These are phyloP conservation scores for Pygoscelis adeliae DNA, from an alignment of 2,113 vertebrate species.

Conservation along the genomic window DNA sequence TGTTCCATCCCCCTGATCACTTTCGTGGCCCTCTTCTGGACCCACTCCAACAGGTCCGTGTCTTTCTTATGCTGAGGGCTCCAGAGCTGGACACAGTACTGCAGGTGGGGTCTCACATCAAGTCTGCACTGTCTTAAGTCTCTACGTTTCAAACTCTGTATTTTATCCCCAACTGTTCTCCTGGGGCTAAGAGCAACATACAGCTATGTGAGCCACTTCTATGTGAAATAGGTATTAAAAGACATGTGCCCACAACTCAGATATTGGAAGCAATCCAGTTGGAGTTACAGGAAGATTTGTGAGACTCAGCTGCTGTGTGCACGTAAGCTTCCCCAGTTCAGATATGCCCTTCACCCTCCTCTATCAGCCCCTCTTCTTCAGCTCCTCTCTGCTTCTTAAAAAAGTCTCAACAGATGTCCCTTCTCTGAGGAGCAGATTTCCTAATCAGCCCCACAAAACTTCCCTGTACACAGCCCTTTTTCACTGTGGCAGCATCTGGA, in stretches of 20 bases:
- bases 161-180: background rate
- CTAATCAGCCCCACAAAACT: background rate
- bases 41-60: no score
- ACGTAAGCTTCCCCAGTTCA: rapidly evolving
- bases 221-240: background rate
- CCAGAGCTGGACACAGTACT: no score
- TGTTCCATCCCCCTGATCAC: no score
- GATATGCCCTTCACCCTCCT: background rate
- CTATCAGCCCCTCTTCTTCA: background rate
- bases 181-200: background rate
- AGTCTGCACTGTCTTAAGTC: background rate
- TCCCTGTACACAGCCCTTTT: background rate
- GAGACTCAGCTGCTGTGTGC: background rate
- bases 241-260: background rate
- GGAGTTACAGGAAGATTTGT: background rate
- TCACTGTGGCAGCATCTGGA: background rate
- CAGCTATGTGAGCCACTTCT: background rate
- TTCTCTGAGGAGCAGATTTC: background rate
- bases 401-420: background rate
- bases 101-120: background rate
- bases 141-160: background rate
- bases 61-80: no score
- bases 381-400: background rate
- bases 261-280: background rate
- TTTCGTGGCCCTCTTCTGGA: no score